Percentiles rank a stretch among this genome's conserved stretches.
Evolutionary conservation across 1,140 invertebrate genomes (phyloP).

Genomic region (Zaprionus kolodkinae): DNA sequence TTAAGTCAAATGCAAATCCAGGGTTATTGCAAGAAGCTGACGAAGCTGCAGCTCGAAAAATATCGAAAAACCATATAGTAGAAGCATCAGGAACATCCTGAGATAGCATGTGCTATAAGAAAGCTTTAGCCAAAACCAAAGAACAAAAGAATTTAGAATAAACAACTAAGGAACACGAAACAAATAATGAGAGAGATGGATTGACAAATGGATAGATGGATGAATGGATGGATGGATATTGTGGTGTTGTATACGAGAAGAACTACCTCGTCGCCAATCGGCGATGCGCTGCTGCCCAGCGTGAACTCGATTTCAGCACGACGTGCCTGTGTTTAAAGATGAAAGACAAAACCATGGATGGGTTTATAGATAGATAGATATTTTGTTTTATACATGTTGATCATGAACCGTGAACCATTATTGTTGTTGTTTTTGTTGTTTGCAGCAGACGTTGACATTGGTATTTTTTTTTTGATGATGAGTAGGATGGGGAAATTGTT

Average conservation of each 20-base stretch:
- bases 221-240: slow-evolving; percentile 10
- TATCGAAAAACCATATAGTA: background rate
- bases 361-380: slow-evolving; percentile 15
- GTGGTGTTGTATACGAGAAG: slow-evolving; percentile 53
- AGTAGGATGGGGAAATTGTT: slow-evolving; percentile 12
- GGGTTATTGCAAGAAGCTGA: slow-evolving; percentile 5
- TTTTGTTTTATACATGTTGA: slow-evolving; percentile 47
- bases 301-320: slow-evolving; percentile 96
- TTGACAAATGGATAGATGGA: background rate
- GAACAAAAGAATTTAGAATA: slow-evolving; percentile 16
- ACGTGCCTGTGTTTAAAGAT: slow-evolving; percentile 89
- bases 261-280: slow-evolving; percentile 73
- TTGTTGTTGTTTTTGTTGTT: slow-evolving; percentile 44
- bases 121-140: slow-evolving; percentile 11
- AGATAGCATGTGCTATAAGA: slow-evolving; percentile 1
- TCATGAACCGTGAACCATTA: slow-evolving; percentile 64
- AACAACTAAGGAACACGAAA: slow-evolving; percentile 45
- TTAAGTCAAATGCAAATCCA: slow-evolving; percentile 22
- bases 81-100: background rate
- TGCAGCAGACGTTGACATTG: slow-evolving; percentile 36
- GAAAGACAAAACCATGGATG: slow-evolving; percentile 43
- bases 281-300: slow-evolving; percentile 87
- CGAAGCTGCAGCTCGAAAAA: background rate
- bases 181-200: slow-evolving; percentile 7
- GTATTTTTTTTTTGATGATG: slow-evolving; percentile 32